phyloP scores from a whole-genome alignment of 2,888 invertebrate genomes.

The Sarcophaga caerulescens region DNA sequence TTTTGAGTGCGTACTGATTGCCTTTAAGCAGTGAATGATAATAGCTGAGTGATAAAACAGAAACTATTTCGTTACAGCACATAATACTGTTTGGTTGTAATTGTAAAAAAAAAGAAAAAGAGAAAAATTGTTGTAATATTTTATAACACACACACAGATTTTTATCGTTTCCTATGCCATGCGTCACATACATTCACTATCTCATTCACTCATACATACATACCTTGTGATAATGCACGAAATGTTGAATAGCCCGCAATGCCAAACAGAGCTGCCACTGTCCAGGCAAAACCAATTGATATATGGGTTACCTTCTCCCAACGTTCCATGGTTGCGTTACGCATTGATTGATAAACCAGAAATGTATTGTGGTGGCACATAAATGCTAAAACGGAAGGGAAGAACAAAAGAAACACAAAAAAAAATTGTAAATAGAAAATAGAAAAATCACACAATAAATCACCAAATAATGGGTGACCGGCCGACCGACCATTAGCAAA shows the following conservation, averaged over 20 bases:
- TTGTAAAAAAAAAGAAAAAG: too few species aligned
- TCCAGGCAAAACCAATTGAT: constrained; percentile 88
- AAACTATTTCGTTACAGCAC: too few species aligned
- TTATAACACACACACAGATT: constrained; percentile 7
- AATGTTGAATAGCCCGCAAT: constrained; percentile 91
- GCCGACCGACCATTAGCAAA: too few species aligned
- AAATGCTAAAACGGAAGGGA: constrained; percentile 84
- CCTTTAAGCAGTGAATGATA: too few species aligned
- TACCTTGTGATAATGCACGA: constrained; percentile 89
- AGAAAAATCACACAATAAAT: neutral
- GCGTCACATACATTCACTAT: neutral
- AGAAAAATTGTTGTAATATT: neutral
- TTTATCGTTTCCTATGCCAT: constrained; percentile 2
- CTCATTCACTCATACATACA: constrained; percentile 39
- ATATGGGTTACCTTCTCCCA: constrained; percentile 92
- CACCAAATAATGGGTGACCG: neutral
- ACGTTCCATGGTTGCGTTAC: constrained; percentile 87
- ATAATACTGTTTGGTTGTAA: too few species aligned
- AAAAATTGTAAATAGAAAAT: neutral
- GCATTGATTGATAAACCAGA: constrained; percentile 90
- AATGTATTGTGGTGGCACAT: constrained; percentile 96
- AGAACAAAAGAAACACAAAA: neutral
- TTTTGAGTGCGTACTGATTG: too few species aligned
- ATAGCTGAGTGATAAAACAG: too few species aligned
- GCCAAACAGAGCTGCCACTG: constrained; percentile 88